These are phyloP conservation scores for Argynnis bischoffii DNA, from an alignment of 2,888 invertebrate species.

Conservation along the genomic window DNA sequence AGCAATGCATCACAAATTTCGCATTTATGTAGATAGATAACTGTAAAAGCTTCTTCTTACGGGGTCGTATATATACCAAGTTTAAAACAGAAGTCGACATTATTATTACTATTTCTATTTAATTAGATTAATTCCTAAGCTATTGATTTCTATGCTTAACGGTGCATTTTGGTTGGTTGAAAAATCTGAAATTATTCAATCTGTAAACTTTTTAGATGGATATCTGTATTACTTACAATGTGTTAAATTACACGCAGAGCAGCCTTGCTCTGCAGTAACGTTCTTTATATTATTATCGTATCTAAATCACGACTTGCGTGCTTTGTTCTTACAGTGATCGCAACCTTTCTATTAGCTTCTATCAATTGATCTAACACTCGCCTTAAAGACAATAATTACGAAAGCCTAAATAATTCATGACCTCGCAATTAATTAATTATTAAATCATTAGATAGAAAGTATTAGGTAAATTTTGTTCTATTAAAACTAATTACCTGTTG, in stretches of 20 bases:
- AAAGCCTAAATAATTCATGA: conserved; percentile 25
- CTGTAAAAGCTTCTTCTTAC: conserved; percentile 12
- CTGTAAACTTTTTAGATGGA: neutral
- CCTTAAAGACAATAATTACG: conserved; percentile 17
- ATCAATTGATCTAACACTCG: conserved; percentile 18
- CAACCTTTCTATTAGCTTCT: conserved; percentile 23
- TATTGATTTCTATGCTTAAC: too few relatives aligned
- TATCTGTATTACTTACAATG: neutral
- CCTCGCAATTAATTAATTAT: conserved; percentile 18
- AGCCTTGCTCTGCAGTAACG: conserved; percentile 10
- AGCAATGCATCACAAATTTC: conserved; percentile 49
- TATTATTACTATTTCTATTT: neutral
- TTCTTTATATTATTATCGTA: conserved; percentile 22
- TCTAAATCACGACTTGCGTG: conserved; percentile 19
- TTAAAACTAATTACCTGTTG: conserved; percentile 25
- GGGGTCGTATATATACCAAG: neutral
- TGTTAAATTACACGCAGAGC: neutral
- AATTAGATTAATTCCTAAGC: too few relatives aligned
- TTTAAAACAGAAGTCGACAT: neutral
- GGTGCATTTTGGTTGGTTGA: too few relatives aligned
- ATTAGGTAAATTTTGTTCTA: conserved; percentile 29
- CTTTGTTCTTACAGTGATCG: conserved; percentile 21
- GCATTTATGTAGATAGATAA: conserved; percentile 17
- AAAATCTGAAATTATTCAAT: neutral
- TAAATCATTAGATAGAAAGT: conserved; percentile 25